Evolutionary conservation across 2,113 vertebrate species (phyloP).

Genomic region (Chamaetylas fuelleborni): DNA sequence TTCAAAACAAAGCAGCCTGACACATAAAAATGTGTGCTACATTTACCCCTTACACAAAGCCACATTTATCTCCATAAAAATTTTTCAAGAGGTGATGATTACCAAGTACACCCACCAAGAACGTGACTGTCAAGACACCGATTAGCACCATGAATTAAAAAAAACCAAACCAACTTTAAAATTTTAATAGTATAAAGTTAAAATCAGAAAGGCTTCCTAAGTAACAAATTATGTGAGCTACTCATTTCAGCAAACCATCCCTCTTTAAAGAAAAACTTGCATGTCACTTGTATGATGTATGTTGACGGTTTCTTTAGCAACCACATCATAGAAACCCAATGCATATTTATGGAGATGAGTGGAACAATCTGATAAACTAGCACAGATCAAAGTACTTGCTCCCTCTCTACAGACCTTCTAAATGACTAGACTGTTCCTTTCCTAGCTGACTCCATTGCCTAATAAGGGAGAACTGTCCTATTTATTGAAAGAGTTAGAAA

Average conservation of each 20-base stretch:
- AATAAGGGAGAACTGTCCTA: not conserved
- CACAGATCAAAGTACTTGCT: not conserved
- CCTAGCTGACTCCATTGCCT: not conserved
- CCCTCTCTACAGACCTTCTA: fast-evolving
- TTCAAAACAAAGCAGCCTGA: not conserved
- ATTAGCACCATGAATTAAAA: not conserved
- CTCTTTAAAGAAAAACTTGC: not conserved
- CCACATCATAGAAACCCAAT: not conserved
- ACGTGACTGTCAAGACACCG: not conserved
- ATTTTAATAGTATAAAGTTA: not conserved
- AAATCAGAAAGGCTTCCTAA: not conserved
- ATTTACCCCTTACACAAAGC: not conserved
- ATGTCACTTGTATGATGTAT: not conserved
- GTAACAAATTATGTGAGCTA: not conserved
- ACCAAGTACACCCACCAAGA: not conserved
- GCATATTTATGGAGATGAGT: not conserved
- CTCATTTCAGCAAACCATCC: not conserved
- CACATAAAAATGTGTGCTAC: not conserved
- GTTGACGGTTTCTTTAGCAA: not conserved
- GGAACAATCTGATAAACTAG: not conserved
- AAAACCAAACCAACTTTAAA: not conserved
- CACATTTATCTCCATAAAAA: not conserved
- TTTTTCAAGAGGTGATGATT: not conserved
- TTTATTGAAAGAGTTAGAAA: not conserved
- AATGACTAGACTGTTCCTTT: not conserved